Base-by-base conservation (phyloP, 2,113 vertebrate genomes). In the Pollimyrus isidori region DNA sequence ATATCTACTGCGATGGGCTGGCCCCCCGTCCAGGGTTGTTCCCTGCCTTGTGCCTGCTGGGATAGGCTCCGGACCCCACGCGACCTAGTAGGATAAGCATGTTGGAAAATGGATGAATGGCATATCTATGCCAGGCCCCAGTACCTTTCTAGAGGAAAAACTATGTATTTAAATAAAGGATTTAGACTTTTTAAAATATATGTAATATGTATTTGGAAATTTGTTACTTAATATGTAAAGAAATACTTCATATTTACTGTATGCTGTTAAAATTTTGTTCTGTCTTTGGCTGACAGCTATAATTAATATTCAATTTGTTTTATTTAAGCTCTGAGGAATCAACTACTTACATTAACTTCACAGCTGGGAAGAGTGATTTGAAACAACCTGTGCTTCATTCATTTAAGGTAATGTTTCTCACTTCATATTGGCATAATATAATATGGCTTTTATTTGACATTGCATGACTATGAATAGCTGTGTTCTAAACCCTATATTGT, bases 281-380 rank as follows among this genome's bases (percentile, higher is more conserved):
- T 69, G 26, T 30, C 7, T 30, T 69, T 30, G 26, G 62, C 62
- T 26, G 10, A 69, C 62, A 69, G 3, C 26, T 69, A 0, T 50
- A 50, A 50, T 50, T 46, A 84, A n/a, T 85, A 49, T 49, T 85
- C 21, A 48, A 11, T 49, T 85, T 13, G 10, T 69, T 88, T 88
- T 39, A 58, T 58, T 58, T 90, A 91, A 73, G 96, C 23, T 87
- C 92, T 30, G 95, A 95, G 87, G 91, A 93, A 56, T 94, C 95
- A 86, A 95, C 94, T 42, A 95, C 93, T 88, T 96, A 96, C 92
- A 91, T 90, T 88, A 97, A 96, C 89, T 97, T 97, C 91, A 94
- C 95, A 15, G 90, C 89, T 49, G 94, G 93, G 1, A 90, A 93
- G 21, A 94, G 90, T 80, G 30, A 94, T 83, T 88, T 92, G 82